phyloP scores from a whole-genome alignment of 2,888 invertebrate genomes.

The Didymodactylos carnosus region DNA sequence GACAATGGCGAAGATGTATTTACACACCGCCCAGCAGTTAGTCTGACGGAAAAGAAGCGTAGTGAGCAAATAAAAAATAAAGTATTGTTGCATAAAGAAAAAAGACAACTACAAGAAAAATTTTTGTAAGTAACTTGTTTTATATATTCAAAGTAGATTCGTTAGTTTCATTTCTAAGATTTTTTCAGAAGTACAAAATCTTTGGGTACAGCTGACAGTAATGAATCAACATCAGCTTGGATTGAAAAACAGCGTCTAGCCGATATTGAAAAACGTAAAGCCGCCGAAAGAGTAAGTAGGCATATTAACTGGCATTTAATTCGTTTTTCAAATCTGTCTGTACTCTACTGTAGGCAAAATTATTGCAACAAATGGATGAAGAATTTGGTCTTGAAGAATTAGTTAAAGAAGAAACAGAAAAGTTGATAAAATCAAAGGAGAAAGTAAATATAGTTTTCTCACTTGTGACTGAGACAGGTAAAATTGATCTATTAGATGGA shows the following conservation, averaged over 20 bases:
- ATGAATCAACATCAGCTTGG: constrained; percentile 50
- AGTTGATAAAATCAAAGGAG: too few species aligned
- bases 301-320: too few species aligned
- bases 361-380: constrained; percentile 78
- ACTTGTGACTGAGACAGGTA: too few species aligned
- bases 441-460: too few species aligned
- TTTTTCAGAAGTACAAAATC: constrained; percentile 19
- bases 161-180: neutral
- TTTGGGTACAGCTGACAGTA: constrained; percentile 41
- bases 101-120: constrained; percentile 48
- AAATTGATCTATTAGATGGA: too few species aligned
- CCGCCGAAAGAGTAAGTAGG: constrained; percentile 52
- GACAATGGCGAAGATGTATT: constrained; percentile 37
- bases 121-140: neutral
- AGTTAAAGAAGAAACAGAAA: constrained; percentile 53
- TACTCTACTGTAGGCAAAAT: constrained; percentile 50
- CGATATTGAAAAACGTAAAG: constrained; percentile 58
- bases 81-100: constrained; percentile 56
- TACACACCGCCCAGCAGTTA: constrained; percentile 38
- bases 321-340: neutral
- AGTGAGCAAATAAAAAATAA: constrained; percentile 62
- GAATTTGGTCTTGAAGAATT: constrained; percentile 72
- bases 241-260: constrained; percentile 56
- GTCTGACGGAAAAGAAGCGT: constrained; percentile 44
- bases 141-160: neutral